Base-by-base conservation (phyloP, 2,888 invertebrate genomes). In the Drosophila ezoana region DNA sequence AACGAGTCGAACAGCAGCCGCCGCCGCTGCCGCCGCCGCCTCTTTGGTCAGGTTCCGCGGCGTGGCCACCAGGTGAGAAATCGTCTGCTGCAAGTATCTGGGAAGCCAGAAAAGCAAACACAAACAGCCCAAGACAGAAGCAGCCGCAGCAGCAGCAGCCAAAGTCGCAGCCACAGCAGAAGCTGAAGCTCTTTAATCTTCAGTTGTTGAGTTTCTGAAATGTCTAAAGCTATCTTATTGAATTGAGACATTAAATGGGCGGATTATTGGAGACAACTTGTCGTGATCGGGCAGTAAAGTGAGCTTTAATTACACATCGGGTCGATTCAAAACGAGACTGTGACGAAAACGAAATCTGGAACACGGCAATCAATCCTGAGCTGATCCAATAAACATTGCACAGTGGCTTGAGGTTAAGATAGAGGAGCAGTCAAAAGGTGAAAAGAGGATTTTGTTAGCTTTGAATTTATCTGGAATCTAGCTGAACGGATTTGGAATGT, bases 141-240 rank as follows among this genome's bases (percentile, higher is more conserved):
- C 84, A 81, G 59, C 69, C 60, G 38, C 78, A 61, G 52, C 57
- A 63, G 56, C 79, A 48, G 18, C 35, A 20, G 20, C n/a, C 1
- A 0, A n/a, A 20, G 33, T 3, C 10, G 4, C 28, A 47, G 44
- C 54, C 47, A 53, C 52, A 45, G 38, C 74, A 72, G 78, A 85
- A 82, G 72, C 80, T 86, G 78, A 85, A 82, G 72, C 80, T 86
- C 87, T 88, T 88, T 88, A 87, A 87, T 81, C 71, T 84, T 48
- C 35, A 62, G 75, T 70, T 70, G 69, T 54, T 14, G 23, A 63
- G 65, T 69, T 81, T 85, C 71, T 64, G 70, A 81, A 64, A 53
- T 54, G 41, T 35, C 37, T 73, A 8, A 16, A 41, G 48, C 13
- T 60, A 53, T 67, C 38, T 52, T 60, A 67, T 59, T 53, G 49